Percentiles rank a stretch among this genome's conserved stretches.
phyloP scores from a whole-genome alignment of 2,113 vertebrate genomes.

The Penelope pileata region DNA sequence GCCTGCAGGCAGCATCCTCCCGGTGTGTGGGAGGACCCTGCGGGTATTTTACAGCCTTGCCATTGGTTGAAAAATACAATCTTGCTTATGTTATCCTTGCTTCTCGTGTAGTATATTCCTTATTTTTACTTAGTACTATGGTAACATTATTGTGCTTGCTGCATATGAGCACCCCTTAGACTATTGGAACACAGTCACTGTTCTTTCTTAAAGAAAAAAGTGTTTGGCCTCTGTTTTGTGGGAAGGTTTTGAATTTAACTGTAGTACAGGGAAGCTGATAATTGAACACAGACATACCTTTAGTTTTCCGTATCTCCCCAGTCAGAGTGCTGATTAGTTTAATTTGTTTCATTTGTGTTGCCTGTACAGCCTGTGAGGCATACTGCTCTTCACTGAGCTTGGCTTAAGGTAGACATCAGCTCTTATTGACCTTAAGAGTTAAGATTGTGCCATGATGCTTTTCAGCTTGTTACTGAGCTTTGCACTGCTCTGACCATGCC shows the following conservation, averaged over 20 bases:
- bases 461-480: neutral
- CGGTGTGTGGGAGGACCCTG: neutral
- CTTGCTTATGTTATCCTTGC: rapidly evolving
- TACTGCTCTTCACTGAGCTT: neutral
- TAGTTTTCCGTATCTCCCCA: neutral
- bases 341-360: neutral
- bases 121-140: neutral
- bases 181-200: neutral
- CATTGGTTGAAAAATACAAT: neutral
- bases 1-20: neutral
- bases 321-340: neutral
- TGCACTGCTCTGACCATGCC: neutral
- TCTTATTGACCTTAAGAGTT: neutral
- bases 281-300: neutral
- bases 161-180: rapidly evolving
- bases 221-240: neutral
- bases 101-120: neutral
- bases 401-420: neutral
- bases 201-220: neutral
- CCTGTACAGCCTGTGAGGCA: neutral
- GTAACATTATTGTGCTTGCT: neutral
- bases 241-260: neutral
- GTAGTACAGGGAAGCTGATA: neutral
- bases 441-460: neutral
- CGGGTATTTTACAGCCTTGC: neutral